Base-by-base conservation (phyloP, 1,140 invertebrate genomes). In the Macrocentrus cingulum region DNA sequence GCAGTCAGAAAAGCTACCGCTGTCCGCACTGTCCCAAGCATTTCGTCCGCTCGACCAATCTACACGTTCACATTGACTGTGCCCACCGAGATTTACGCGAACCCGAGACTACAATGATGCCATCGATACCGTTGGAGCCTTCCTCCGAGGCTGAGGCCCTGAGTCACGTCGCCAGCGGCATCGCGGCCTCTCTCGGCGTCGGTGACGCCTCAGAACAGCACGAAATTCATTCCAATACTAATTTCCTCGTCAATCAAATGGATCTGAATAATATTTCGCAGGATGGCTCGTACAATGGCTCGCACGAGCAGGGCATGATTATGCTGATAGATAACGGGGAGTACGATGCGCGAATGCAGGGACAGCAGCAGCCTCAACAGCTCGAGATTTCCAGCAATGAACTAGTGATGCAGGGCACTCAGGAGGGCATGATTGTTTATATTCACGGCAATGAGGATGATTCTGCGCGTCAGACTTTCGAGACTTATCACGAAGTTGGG, bases 101-200 rank as follows among this genome's bases (percentile, higher is more conserved):
- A 29, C 46, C 16, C 71, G 69, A 49, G 51, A 11, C 2, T 57
- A 4, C 25, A 3, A 32, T 54, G 0, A 13, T 34, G 4, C 53
- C 62, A 11, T 22, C 60, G 1, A 66, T 73, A 3, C 16, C 71
- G 2, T 45, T 77, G 11, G 77, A 80, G 51, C 80, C 77, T 2
- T 82, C 79, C 20, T 80, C 80, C 0, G 81, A 84, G 68, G 81
- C 81, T 0, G 83, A 85, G 68, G 77, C 81, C 2, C 66, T 84
- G 15, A 81, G 73, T 42, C 81, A 81, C 56, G 81, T 84, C 0
- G 81, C 82, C 0, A 82, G 76, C 50, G 81, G 82, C 1, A 84
- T 86, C 46, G 82, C 83, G 0, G 77, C 82, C 0, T 85, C 83
- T 20, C 71, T 86, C 3, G 82, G 80, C 8, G 74, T 86, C 15